Evolutionary conservation across 2,797 vertebrate species (phyloP).

Genomic region (Mormyrus proboscirostris): DNA sequence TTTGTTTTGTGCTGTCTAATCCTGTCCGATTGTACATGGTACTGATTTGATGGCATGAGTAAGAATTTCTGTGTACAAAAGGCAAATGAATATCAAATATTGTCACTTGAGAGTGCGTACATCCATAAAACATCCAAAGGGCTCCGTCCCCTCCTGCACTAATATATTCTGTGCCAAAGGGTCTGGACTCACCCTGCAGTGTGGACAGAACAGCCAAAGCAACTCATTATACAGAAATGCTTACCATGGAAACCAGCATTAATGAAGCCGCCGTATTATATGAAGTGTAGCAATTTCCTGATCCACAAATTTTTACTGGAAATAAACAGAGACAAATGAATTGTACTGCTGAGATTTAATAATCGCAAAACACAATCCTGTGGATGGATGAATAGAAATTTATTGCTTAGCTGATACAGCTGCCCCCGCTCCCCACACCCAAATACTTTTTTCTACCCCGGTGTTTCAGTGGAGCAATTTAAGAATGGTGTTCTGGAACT

Average conservation of each 20-base stretch:
- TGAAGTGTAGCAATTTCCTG: not conserved
- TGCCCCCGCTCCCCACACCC: not conserved
- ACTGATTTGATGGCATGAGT: not conserved
- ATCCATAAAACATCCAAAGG: not conserved
- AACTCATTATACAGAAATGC: not conserved
- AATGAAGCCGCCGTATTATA: not conserved
- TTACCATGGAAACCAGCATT: not conserved
- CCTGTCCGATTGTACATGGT: not conserved
- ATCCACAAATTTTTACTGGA: not conserved
- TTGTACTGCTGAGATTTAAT: slow-evolving; percentile 14
- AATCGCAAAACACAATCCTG: not conserved
- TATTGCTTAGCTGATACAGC: not conserved
- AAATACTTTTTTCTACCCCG: not conserved
- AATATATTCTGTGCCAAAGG: not conserved
- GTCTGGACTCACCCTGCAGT: not conserved
- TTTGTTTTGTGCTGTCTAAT: not conserved
- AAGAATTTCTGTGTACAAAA: slow-evolving; percentile 13
- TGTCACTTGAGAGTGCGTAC: not conserved
- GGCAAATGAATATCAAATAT: not conserved
- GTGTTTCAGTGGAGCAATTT: not conserved
- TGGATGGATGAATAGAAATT: slow-evolving; percentile 14
- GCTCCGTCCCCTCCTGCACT: not conserved
- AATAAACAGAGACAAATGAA: slow-evolving; percentile 11
- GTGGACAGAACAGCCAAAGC: not conserved
- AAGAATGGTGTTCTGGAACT: not conserved